A percentile compares a stretch with the other conserved stretches of the same genome.
These are phyloP conservation scores for Automeris io DNA, from an alignment of 2,888 invertebrate genomes.

Conservation along the genomic window DNA sequence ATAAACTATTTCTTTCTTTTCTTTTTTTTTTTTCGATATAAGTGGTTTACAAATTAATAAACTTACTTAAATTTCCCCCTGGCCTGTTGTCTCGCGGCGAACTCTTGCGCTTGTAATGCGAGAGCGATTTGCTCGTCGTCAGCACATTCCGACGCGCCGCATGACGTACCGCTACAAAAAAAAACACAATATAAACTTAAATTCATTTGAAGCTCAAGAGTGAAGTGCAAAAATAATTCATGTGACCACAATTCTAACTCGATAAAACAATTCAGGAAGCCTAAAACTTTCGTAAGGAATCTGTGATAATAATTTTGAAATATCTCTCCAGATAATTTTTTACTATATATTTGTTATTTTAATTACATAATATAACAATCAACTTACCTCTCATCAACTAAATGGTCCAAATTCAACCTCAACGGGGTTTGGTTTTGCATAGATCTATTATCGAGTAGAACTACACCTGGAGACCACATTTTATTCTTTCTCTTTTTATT, in stretches of 20 bases:
- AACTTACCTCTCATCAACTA: conserved; percentile 65
- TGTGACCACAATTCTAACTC: no score
- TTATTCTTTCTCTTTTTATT: conserved; percentile 54
- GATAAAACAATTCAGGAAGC: no score
- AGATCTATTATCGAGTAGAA: conserved; percentile 58
- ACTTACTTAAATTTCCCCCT: conserved; percentile 86
- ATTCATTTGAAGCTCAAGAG: conserved; percentile 8
- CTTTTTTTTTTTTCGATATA: no score
- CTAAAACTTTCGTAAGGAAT: no score
- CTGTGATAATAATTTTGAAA: no score
- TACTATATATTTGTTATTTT: no score
- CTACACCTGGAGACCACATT: conserved; percentile 62
- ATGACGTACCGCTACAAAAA: conserved; percentile 73
- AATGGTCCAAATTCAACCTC: conserved; percentile 65
- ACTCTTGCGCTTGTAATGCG: conserved; percentile 89
- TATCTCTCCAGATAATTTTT: no score
- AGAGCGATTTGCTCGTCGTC: conserved; percentile 92
- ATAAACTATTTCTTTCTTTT: no score
- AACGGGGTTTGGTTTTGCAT: conserved; percentile 47
- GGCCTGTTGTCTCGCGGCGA: conserved; percentile 86
- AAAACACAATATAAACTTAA: conserved; percentile 5
- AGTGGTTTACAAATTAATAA: no score
- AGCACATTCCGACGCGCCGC: conserved; percentile 81
- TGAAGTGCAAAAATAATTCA: no score
- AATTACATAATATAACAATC: not conserved